phyloP scores from a whole-genome alignment of 2,888 invertebrate species.

The Phyllotreta striolata region DNA sequence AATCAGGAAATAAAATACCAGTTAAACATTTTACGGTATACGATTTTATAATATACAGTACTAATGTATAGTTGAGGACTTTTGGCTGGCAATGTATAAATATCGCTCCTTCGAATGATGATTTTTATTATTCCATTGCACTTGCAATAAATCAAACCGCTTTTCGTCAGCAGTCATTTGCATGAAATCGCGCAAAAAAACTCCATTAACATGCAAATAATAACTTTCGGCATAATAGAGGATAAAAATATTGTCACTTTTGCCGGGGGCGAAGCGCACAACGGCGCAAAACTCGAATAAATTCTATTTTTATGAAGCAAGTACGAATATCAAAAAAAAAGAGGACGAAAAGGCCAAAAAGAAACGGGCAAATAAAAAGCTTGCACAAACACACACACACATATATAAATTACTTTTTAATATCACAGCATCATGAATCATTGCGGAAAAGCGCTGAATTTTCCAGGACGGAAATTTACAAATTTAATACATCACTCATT shows the following conservation, averaged over 20 bases:
- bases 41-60: no score
- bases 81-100: not conserved
- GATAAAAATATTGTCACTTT: slow-evolving; percentile 50
- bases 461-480: slow-evolving; percentile 58
- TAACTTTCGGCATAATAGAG: slow-evolving; percentile 45
- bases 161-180: slow-evolving; percentile 34
- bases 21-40: no score
- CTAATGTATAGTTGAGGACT: no score
- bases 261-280: slow-evolving; percentile 44
- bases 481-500: slow-evolving; percentile 58
- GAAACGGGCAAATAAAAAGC: slow-evolving; percentile 55
- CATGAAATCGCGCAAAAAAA: slow-evolving; percentile 45
- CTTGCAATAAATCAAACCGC: slow-evolving; percentile 11
- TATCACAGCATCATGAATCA: slow-evolving; percentile 61
- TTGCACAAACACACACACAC: slow-evolving; percentile 57
- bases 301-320: slow-evolving; percentile 57
- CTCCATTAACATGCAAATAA: slow-evolving; percentile 49
- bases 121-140: not conserved
- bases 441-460: slow-evolving; percentile 56
- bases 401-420: slow-evolving; percentile 62
- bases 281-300: slow-evolving; percentile 50
- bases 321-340: slow-evolving; percentile 46
- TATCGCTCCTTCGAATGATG: not conserved
- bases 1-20: no score
- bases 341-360: slow-evolving; percentile 51